phyloP scores from a whole-genome alignment of 2,888 invertebrate species.

The Smittia sp. region DNA sequence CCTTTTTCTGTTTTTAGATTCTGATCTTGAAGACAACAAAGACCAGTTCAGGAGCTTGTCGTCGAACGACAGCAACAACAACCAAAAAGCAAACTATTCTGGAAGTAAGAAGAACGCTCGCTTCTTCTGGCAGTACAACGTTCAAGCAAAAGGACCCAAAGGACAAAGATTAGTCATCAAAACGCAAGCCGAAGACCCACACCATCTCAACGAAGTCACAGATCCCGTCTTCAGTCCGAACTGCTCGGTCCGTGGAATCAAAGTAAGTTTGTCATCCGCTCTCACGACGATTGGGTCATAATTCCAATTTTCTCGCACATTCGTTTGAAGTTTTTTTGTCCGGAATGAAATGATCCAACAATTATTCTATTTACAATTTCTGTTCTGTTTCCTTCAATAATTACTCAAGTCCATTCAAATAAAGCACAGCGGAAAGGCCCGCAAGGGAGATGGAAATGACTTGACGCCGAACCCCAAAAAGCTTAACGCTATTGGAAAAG shows the following conservation, averaged over 20 bases:
- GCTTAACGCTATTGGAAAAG: slow-evolving; percentile 84
- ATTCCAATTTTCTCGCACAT: not conserved
- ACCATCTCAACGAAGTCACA: slow-evolving; percentile 82
- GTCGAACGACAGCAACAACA: slow-evolving; percentile 51
- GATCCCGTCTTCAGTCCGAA: slow-evolving; percentile 96
- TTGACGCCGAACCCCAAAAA: slow-evolving; percentile 93
- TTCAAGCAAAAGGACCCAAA: slow-evolving; percentile 96
- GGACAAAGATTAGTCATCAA: slow-evolving; percentile 84
- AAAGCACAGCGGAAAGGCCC: slow-evolving; percentile 75
- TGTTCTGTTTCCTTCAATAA: slow-evolving; percentile 29
- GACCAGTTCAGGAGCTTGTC: slow-evolving; percentile 49
- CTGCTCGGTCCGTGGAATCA: slow-evolving; percentile 85
- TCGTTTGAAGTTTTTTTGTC: not conserved
- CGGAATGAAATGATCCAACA: slow-evolving; percentile 23
- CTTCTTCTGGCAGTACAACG: slow-evolving; percentile 98
- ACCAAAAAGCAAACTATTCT: slow-evolving; percentile 14
- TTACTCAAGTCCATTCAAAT: slow-evolving; percentile 36
- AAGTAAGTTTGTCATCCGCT: slow-evolving; percentile 57
- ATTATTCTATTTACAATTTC: slow-evolving; percentile 29
- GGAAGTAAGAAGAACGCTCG: slow-evolving; percentile 66
- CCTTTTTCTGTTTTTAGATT: slow-evolving; percentile 54
- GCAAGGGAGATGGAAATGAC: slow-evolving; percentile 97
- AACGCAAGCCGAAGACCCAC: slow-evolving; percentile 86
- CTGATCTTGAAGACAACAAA: slow-evolving; percentile 62
- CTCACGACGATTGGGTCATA: not conserved